phyloP scores from a whole-genome alignment of 2,113 vertebrate species.

The Hemiprocne comata region DNA sequence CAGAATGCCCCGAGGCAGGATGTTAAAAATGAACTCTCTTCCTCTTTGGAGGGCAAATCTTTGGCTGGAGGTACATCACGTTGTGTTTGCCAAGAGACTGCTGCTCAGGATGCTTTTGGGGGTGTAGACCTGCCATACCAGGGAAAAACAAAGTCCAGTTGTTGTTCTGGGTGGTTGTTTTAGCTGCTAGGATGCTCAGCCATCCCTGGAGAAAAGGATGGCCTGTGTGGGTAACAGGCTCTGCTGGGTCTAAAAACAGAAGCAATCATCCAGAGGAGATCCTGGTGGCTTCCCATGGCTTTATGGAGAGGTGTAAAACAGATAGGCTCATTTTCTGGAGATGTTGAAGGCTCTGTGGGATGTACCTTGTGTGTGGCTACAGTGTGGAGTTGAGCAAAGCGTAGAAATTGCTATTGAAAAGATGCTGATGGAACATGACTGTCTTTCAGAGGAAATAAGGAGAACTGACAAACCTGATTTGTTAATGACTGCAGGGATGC shows the following conservation, averaged over 20 bases:
- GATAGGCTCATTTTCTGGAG: rapidly evolving
- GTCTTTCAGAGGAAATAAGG: not conserved
- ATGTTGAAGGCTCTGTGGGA: not conserved
- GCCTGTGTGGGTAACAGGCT: not conserved
- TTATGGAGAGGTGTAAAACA: not conserved
- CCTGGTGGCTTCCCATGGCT: not conserved
- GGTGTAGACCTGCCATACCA: rapidly evolving
- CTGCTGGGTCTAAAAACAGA: not conserved
- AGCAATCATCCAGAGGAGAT: not conserved
- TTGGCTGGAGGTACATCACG: not conserved
- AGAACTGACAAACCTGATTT: not conserved
- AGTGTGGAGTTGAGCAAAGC: not conserved
- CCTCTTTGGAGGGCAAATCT: not conserved
- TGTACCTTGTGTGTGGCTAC: not conserved
- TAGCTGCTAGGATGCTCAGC: not conserved
- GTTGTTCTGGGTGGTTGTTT: not conserved
- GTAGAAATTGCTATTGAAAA: not conserved
- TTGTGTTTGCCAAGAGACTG: not conserved
- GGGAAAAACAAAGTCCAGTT: not conserved
- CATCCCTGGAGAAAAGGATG: not conserved
- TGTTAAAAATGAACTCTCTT: not conserved
- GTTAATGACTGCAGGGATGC: not conserved
- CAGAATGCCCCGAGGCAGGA: not conserved
- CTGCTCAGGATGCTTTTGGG: not conserved
- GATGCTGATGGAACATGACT: not conserved